Evolutionary conservation across 2,888 invertebrate genomes (phyloP), one percentile per base, ranked within the genome.

Genomic region (Hypomecis punctinalis): DNA sequence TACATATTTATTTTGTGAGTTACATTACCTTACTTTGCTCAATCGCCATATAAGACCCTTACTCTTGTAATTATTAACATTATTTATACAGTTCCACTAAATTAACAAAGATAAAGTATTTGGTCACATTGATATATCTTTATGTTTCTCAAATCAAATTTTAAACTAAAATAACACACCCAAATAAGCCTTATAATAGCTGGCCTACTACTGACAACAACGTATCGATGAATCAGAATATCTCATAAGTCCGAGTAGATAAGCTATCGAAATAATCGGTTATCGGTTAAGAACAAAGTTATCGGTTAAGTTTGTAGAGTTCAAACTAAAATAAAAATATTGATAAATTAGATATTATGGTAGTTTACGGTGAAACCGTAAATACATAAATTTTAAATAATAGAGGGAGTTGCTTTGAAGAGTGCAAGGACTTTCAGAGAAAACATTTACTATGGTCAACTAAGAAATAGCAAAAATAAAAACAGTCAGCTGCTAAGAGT

Each of bases 201-300:
- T 37, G 13, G 35, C 6, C 36, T 13, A 13, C n/a, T n/a, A 61
- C 62, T 62, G 39, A 55, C 43, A 6, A 33, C 5, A 6, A 35
- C 0, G 37, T 56, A 62, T 56, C 60, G 33, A 47, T 49, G 58
- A 58, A 58, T 42, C 48, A 43, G 13, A 51, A 39, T 60, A 11
- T 59, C 42, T 11, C 5, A 10, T 40, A 35, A 13, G 6, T 23
- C 33, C n/a, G n/a, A 35, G 11, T 39, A 43, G 55, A 64, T 66
- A 61, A 51, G 58, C 47, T 45, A 63, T 47, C 47, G 36, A 13
- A 45, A 56, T 57, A 42, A 23, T 45, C 33, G n/a, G 36, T 48
- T 58, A 49, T 60, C 46, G 60, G 52, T 49, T 47, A 53, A 54
- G 9, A 36, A 60, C 54, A 36, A 6, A n/a, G 36, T 48, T 58